Conservation (phyloP, 2,797 vertebrate species). For the Lepilemur septentrionalis region DNA sequence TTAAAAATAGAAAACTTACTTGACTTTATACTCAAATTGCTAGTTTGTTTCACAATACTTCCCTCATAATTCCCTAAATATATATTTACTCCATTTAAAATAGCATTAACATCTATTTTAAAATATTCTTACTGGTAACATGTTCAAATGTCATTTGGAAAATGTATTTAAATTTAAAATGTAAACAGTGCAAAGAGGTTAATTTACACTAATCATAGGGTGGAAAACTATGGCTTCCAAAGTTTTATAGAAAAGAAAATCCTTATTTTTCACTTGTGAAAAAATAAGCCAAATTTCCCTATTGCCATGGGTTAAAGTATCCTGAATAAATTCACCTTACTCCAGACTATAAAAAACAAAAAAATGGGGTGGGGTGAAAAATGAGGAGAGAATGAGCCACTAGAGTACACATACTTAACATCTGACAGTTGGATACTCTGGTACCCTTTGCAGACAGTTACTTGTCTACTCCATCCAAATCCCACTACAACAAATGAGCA, state of each 20-base stretch:
- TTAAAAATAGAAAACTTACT: not conserved
- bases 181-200: not conserved
- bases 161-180: constrained; percentile 6
- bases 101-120: not conserved
- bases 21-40: not conserved
- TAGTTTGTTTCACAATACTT: constrained; percentile 33
- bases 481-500: not conserved
- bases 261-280: not conserved
- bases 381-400: not conserved
- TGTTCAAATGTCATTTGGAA: constrained; percentile 19
- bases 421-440: not conserved
- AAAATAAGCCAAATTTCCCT: not conserved
- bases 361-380: not conserved
- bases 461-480: constrained; percentile 7
- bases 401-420: not conserved
- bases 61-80: not conserved
- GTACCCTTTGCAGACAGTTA: not conserved
- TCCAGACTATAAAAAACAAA: not conserved
- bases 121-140: constrained; percentile 16
- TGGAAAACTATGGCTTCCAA: not conserved
- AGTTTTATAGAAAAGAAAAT: not conserved
- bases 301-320: not conserved
- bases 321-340: not conserved
- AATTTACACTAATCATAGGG: not conserved
- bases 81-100: constrained; percentile 20